Evolutionary conservation across 1,140 invertebrate species (phyloP).

Genomic region (Teleopsis dalmanni): DNA sequence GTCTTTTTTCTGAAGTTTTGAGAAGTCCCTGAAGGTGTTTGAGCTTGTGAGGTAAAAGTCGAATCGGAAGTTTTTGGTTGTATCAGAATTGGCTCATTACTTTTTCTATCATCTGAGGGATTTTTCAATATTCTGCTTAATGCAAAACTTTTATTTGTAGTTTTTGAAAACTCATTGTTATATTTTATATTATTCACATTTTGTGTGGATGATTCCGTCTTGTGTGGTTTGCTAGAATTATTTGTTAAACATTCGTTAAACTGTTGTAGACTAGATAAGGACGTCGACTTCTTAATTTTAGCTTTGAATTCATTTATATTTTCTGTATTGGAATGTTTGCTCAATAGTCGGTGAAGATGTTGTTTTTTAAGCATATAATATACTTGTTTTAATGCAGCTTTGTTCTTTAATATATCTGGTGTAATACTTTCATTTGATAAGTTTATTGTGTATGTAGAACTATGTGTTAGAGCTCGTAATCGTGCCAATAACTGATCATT

Average conservation of each 20-base stretch:
- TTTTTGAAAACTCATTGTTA: no score
- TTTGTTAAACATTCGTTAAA: no score
- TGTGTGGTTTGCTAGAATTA: no score
- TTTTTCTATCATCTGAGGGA: no score
- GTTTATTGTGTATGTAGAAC: neutral
- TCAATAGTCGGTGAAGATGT: conserved; percentile 29
- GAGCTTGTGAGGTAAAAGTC: no score
- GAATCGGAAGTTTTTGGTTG: no score
- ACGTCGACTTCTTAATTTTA: conserved; percentile 16
- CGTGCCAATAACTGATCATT: conserved; percentile 13
- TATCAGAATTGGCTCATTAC: no score
- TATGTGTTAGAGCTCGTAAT: conserved; percentile 13
- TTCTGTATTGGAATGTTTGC: conserved; percentile 26
- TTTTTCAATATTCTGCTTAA: no score
- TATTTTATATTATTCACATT: no score
- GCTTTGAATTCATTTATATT: conserved; percentile 11
- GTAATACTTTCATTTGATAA: conserved; percentile 15
- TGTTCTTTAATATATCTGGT: conserved; percentile 26
- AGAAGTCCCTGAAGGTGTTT: neutral
- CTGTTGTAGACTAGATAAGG: conserved; percentile 21
- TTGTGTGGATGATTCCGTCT: no score
- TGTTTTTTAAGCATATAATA: conserved; percentile 35
- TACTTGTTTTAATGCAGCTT: conserved; percentile 28
- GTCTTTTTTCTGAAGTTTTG: conserved; percentile 4
- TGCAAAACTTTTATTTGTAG: no score